Evolutionary conservation across 2,797 vertebrate genomes (phyloP).

Genomic region (Siniperca obscura): DNA sequence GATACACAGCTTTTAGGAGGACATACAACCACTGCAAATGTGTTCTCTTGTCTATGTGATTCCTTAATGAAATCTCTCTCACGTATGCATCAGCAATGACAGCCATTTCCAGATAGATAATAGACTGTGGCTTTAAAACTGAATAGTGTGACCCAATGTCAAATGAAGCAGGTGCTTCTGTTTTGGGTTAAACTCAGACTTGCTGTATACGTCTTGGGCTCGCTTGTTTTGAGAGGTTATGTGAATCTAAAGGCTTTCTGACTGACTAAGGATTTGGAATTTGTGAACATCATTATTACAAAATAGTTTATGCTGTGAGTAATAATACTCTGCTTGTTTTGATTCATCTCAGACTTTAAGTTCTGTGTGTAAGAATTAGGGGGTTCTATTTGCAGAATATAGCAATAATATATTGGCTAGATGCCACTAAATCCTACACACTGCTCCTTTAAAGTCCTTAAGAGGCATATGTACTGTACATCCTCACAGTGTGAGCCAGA

Average conservation of each 20-base stretch:
- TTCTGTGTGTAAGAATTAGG: too few relatives aligned
- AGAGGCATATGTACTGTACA: not conserved
- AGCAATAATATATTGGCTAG: too few relatives aligned
- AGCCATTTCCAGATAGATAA: not conserved
- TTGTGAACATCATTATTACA: slow-evolving; percentile 2
- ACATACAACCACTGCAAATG: too few relatives aligned
- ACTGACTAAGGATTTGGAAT: slow-evolving; percentile 2
- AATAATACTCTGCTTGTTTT: slow-evolving; percentile 18
- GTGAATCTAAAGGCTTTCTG: not conserved
- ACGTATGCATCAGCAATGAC: not conserved
- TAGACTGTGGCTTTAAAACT: not conserved
- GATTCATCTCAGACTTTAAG: slow-evolving; percentile 26
- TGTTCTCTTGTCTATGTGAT: too few relatives aligned
- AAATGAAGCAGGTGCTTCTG: not conserved
- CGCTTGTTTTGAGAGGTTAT: not conserved
- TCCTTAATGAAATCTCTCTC: not conserved
- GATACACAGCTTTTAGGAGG: not conserved
- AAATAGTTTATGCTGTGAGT: slow-evolving; percentile 18
- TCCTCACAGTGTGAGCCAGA: slow-evolving; percentile 20
- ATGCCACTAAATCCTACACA: too few relatives aligned
- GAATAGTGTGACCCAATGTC: not conserved
- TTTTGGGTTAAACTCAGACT: too few relatives aligned
- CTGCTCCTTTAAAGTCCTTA: slow-evolving; percentile 1
- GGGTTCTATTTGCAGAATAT: too few relatives aligned
- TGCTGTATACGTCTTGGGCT: not conserved